Evolutionary conservation across 2,888 invertebrate genomes (phyloP).

Genomic region (Lasioglossum vierecki): DNA sequence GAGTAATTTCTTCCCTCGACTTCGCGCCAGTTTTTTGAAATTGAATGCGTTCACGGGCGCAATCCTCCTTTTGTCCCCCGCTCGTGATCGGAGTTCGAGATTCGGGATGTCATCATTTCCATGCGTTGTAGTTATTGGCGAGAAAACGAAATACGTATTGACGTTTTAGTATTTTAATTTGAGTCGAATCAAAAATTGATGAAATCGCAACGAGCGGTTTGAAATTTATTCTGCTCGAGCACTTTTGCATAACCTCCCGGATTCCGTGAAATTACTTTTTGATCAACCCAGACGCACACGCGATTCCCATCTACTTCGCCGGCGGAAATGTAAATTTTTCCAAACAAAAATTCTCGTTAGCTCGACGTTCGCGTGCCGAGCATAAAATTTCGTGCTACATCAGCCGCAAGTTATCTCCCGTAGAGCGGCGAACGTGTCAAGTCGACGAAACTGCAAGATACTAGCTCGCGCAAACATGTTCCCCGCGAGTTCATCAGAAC

Average conservation of each 20-base stretch:
- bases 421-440: not conserved
- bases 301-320: not conserved
- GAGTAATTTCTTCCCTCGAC: not conserved
- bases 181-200: too few species aligned
- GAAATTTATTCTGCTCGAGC: not conserved
- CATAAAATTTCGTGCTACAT: not conserved
- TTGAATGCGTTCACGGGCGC: not conserved
- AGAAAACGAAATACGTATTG: too few species aligned
- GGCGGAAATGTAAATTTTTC: not conserved
- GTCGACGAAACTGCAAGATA: not conserved
- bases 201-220: not conserved
- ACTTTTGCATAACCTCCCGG: not conserved
- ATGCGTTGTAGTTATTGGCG: too few species aligned
- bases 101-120: not conserved
- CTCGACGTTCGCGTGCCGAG: not conserved
- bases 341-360: slow-evolving; percentile 1
- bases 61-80: not conserved
- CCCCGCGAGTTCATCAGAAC: not conserved
- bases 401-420: not conserved
- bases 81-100: not conserved
- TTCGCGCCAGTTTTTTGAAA: not conserved
- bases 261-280: not conserved
- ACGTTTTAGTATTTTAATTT: too few species aligned
- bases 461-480: not conserved
- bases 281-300: not conserved